These are phyloP conservation scores for Lypha dubia DNA, from an alignment of 2,888 invertebrate genomes.

Conservation along the genomic window DNA sequence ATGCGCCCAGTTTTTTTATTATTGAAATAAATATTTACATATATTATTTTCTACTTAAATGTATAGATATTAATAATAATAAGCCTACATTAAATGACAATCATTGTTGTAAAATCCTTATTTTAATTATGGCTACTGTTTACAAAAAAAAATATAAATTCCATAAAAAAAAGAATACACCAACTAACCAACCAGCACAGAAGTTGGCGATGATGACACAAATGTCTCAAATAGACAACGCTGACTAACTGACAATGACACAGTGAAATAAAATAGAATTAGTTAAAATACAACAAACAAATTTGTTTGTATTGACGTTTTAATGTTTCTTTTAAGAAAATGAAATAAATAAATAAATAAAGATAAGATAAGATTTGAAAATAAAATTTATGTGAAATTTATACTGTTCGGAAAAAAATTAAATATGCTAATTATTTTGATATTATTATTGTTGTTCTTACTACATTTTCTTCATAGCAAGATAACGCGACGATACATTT, in stretches of 20 bases:
- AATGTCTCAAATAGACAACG: constrained; percentile 26
- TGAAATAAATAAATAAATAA: constrained; percentile 39
- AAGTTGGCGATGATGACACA: constrained; percentile 31
- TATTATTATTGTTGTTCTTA: constrained; percentile 17
- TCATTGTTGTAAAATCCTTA: constrained; percentile 1
- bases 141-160: not conserved
- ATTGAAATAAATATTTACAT: not conserved
- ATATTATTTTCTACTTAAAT: not conserved
- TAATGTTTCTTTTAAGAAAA: constrained; percentile 29
- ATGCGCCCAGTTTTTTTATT: not conserved
- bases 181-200: constrained; percentile 2
- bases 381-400: constrained; percentile 65
- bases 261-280: constrained; percentile 36
- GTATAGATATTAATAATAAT: no score
- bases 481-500: constrained; percentile 56
- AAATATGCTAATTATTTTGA: constrained; percentile 68
- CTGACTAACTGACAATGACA: constrained; percentile 34
- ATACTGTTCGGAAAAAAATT: constrained; percentile 65
- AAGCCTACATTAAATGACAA: not conserved
- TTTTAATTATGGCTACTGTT: constrained; percentile 38
- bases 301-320: constrained; percentile 59
- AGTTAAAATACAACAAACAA: constrained; percentile 56
- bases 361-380: constrained; percentile 56
- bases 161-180: not conserved
- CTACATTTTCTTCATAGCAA: constrained; percentile 43